These are phyloP conservation scores for Sapajus apella DNA, from an alignment of 2,113 vertebrate genomes.

Conservation along the genomic window DNA sequence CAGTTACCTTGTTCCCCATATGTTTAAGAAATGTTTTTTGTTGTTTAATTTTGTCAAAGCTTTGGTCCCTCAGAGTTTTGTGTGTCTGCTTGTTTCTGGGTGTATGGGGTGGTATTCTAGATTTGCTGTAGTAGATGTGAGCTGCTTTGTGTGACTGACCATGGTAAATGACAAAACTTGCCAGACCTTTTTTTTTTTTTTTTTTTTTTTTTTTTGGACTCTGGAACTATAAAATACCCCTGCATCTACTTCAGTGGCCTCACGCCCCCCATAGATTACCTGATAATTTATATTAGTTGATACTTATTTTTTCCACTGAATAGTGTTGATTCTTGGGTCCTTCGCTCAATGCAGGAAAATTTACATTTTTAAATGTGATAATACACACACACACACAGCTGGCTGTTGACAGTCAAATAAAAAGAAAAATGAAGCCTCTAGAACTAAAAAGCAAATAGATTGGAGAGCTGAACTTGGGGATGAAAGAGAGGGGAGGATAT, in stretches of 20 bases:
- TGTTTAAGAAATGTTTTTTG: background rate
- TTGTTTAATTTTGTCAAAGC: background rate
- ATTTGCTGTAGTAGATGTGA: background rate
- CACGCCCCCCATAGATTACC: background rate
- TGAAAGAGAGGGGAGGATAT: background rate
- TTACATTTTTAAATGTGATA: background rate
- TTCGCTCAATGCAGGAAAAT: background rate
- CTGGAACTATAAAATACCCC: background rate
- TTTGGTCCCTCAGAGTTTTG: background rate
- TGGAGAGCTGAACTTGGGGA: background rate
- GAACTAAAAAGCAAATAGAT: background rate
- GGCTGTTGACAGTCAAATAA: background rate
- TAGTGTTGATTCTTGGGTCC: background rate
- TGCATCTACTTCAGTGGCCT: background rate
- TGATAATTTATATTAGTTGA: background rate
- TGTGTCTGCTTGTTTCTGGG: background rate
- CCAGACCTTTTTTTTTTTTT: background rate
- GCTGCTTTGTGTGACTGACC: conserved; percentile 46
- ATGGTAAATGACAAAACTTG: background rate
- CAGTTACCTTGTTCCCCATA: background rate
- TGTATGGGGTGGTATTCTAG: background rate
- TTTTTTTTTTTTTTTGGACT: background rate
- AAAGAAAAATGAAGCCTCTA: background rate
- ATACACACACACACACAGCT: background rate
- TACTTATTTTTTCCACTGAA: background rate